Evolutionary conservation across 1,140 invertebrate genomes (phyloP), one percentile per base, ranked within the genome.

Genomic region (Drosophila equinoxialis): DNA sequence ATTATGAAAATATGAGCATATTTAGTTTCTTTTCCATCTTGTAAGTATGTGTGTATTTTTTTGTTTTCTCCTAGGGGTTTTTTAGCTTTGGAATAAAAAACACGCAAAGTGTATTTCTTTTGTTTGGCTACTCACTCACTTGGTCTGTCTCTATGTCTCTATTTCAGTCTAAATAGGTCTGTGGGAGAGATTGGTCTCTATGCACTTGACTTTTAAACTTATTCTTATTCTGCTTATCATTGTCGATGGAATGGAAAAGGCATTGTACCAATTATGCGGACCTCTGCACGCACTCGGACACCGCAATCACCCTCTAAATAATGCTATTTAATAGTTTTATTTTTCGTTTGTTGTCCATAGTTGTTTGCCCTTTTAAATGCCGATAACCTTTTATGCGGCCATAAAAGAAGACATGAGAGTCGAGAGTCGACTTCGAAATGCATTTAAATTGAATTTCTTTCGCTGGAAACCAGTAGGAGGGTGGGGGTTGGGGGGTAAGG

Each of bases 381-480:
- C 80, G 84, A 87, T 87, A 89, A 89, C 84, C 80, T 89, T 86
- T 87, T 84, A 77, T 89, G 72, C 76, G 70, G 77, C 83, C 73
- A 86, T 86, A 79, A 86, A 86, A 86, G 51, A 71, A 83, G 63
- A 73, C 33, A 67, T 74, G 42, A 60, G 65, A 57, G 61, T 55
- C 39, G 62, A 63, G 68, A 65, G 64, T 45, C 66, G 67, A 83
- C 83, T 70, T 68, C 60, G 55, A 68, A 87, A 84, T 87, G 80
- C 83, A 89, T 89, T 51, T 83, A 89, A 87, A 87, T 89, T 89
- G 77, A 89, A 87, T 84, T 89, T 66, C 57, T 63, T 70, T 69
- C 73, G 62, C 55, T 65, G 71, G 71, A 41, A 51, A 51, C 23
- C 23, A 26, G 23, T 26, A 23, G 17, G 17, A 10, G 42, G 14